Percentiles rank a stretch among this genome's conserved stretches.
These are phyloP conservation scores for Brachystomella parvula DNA, from an alignment of 1,140 invertebrate species.

Conservation along the genomic window DNA sequence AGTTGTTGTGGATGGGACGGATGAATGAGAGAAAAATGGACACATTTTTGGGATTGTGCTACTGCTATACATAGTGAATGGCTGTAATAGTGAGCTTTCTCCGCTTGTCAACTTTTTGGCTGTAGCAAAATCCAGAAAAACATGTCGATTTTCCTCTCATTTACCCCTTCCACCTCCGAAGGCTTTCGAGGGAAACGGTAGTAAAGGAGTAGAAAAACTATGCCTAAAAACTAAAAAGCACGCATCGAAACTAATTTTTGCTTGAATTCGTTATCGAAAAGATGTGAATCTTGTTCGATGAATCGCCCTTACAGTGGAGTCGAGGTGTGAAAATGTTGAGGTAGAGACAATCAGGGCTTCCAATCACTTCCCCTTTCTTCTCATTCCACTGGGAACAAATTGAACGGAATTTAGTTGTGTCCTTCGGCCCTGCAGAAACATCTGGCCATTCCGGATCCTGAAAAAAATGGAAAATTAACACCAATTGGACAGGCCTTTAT, in stretches of 20 bases:
- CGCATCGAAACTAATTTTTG: no score
- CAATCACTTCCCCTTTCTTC: neutral
- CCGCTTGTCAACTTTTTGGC: no score
- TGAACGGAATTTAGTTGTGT: neutral
- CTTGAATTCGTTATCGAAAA: neutral
- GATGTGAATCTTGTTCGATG: no score
- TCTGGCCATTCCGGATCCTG: neutral
- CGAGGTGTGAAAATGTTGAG: constrained; percentile 81
- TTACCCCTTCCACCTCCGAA: neutral
- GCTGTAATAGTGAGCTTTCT: no score
- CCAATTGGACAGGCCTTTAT: neutral
- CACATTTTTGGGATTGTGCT: no score
- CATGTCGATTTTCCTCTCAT: neutral
- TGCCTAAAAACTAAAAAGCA: neutral
- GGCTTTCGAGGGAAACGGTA: neutral
- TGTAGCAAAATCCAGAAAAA: no score
- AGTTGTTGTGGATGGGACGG: no score
- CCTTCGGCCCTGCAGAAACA: constrained; percentile 8
- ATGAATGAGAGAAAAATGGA: no score
- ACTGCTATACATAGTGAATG: no score
- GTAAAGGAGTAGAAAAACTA: neutral
- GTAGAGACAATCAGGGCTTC: constrained; percentile 71
- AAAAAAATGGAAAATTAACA: neutral
- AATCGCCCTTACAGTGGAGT: constrained; percentile 16
- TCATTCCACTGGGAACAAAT: constrained; percentile 4